Conservation (phyloP, 1,140 invertebrate genomes). For the Drosophila miranda region DNA sequence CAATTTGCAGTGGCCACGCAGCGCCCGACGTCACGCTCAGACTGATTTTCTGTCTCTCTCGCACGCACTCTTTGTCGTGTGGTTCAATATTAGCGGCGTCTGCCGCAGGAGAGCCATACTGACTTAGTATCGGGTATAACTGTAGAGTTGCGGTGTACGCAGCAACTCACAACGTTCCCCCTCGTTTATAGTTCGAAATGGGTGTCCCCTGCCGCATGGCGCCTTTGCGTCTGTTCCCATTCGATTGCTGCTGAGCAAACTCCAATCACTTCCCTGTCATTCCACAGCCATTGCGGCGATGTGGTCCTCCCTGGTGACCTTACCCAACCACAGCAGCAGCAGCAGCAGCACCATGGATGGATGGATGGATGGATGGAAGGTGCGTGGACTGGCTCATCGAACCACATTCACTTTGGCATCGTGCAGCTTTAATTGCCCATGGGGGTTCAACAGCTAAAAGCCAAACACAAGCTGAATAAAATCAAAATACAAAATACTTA, state of each 20-base stretch:
- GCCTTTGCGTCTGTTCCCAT: background rate
- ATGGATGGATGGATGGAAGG: slow-evolving; percentile 11
- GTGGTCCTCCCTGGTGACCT: slow-evolving; percentile 62
- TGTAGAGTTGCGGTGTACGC: too few species aligned
- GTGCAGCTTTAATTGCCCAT: slow-evolving; percentile 74
- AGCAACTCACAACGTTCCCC: too few species aligned
- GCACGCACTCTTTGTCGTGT: too few species aligned
- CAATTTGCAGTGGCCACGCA: too few species aligned
- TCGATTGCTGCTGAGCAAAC: background rate
- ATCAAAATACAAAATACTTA: too few species aligned
- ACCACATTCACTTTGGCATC: slow-evolving; percentile 71
- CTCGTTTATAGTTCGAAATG: too few species aligned
- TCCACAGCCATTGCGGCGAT: slow-evolving; percentile 19
- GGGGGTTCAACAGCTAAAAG: slow-evolving; percentile 42
- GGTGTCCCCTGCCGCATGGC: too few species aligned
- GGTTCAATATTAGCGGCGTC: too few species aligned
- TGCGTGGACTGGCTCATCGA: slow-evolving; percentile 30
- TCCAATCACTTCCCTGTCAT: slow-evolving; percentile 12
- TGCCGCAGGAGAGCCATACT: too few species aligned
- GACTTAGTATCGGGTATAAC: too few species aligned
- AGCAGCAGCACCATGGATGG: slow-evolving; percentile 36
- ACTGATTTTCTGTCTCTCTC: too few species aligned
- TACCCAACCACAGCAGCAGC: slow-evolving; percentile 57
- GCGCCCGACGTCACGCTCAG: too few species aligned
- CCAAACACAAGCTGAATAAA: slow-evolving; percentile 45